Evolutionary conservation across 2,888 invertebrate species (phyloP).

Genomic region (Tromatobia lineatoria): DNA sequence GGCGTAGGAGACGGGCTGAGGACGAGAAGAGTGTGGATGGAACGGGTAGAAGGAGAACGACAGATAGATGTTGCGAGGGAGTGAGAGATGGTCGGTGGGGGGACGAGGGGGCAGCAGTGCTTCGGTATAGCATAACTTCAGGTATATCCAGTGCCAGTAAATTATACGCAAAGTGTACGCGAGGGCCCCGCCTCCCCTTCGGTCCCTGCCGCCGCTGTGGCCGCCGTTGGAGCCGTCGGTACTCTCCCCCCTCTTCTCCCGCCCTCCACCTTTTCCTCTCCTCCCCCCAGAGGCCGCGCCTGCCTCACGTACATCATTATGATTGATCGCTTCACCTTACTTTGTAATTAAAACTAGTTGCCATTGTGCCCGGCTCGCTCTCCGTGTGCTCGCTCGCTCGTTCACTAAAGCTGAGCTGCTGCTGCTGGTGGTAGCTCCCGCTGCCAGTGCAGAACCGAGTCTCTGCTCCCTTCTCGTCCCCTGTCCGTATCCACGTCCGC

Average conservation of each 20-base stretch:
- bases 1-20: constrained; percentile 19
- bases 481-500: constrained; percentile 58
- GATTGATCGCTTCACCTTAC: constrained; percentile 86
- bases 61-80: constrained; percentile 43
- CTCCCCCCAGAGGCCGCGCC: constrained; percentile 82
- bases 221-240: constrained; percentile 57
- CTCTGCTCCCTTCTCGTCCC: constrained; percentile 56
- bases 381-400: constrained; percentile 77
- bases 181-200: constrained; percentile 77
- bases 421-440: constrained; percentile 47
- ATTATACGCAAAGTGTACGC: constrained; percentile 85
- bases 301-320: constrained; percentile 86
- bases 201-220: constrained; percentile 58
- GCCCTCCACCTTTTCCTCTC: constrained; percentile 69
- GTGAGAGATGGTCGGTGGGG: constrained; percentile 52
- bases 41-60: constrained; percentile 56
- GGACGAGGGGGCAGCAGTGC: constrained; percentile 65
- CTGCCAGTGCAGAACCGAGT: constrained; percentile 49
- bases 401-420: constrained; percentile 61
- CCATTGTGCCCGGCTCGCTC: constrained; percentile 83
- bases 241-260: constrained; percentile 42
- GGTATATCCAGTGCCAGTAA: constrained; percentile 85
- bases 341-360: constrained; percentile 86
- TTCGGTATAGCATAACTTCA: constrained; percentile 84
- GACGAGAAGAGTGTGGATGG: constrained; percentile 1